phyloP scores from a whole-genome alignment of 2,888 invertebrate species.

The Abrostola tripartita region DNA sequence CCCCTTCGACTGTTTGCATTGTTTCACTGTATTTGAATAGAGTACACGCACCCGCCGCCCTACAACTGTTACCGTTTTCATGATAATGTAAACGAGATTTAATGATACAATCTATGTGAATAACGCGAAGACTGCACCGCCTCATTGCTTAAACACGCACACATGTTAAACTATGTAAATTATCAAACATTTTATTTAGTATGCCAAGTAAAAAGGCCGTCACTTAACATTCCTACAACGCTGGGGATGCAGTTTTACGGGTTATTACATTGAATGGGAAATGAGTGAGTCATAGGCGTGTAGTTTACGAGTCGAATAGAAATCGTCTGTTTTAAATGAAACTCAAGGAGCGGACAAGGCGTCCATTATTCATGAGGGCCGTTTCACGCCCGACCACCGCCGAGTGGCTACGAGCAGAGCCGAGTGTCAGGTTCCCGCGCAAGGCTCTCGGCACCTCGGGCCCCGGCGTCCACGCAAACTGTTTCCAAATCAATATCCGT shows the following conservation, averaged over 20 bases:
- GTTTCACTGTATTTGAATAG: constrained; percentile 84
- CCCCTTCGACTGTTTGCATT: constrained; percentile 83
- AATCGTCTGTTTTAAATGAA: constrained; percentile 87
- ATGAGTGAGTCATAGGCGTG: constrained; percentile 86
- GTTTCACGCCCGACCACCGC: constrained; percentile 76
- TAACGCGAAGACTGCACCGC: constrained; percentile 45
- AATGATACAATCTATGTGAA: constrained; percentile 76
- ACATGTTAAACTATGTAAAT: constrained; percentile 21
- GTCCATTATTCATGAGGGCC: constrained; percentile 86
- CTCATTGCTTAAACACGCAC: constrained; percentile 49
- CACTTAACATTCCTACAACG: constrained; percentile 81
- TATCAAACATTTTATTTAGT: constrained; percentile 63
- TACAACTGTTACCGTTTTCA: constrained; percentile 85
- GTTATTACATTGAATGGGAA: constrained; percentile 85
- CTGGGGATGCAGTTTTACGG: constrained; percentile 83
- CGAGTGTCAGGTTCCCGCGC: constrained; percentile 39
- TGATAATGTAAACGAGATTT: constrained; percentile 82
- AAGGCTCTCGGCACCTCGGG: constrained; percentile 15
- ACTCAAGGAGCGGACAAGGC: constrained; percentile 84
- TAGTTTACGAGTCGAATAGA: constrained; percentile 86
- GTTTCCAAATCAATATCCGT: constrained; percentile 87
- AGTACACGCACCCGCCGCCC: constrained; percentile 68
- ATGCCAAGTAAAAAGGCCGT: constrained; percentile 72
- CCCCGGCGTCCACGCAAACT: constrained; percentile 71
- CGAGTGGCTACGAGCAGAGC: constrained; percentile 51